Conservation (phyloP, 2,888 invertebrate genomes). For the Lymantria dispar region DNA sequence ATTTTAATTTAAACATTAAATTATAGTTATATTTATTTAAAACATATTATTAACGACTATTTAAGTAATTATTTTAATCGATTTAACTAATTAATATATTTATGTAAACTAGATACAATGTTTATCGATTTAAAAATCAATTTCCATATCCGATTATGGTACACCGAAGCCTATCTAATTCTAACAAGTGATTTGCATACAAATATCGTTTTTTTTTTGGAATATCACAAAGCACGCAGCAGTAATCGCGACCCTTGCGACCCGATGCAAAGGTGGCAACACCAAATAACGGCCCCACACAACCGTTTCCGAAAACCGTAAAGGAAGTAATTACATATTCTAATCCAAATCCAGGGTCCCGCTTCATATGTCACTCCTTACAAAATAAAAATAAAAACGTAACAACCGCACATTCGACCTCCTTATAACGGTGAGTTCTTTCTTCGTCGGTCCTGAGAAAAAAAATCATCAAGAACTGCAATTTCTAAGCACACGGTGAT, state of each 20-base stretch:
- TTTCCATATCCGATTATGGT: conserved; percentile 13
- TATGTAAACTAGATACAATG: not conserved
- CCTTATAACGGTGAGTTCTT: conserved; percentile 70
- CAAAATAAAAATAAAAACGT: conserved; percentile 71
- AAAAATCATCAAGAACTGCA: conserved; percentile 67
- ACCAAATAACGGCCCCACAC: conserved; percentile 56
- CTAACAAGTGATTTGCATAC: conserved; percentile 31
- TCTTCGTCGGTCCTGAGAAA: conserved; percentile 69
- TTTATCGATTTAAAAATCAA: conserved; percentile 6
- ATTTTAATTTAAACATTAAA: not conserved
- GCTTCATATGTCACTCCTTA: conserved; percentile 77
- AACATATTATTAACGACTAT: not conserved
- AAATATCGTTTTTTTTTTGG: conserved; percentile 25
- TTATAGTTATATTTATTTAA: not conserved
- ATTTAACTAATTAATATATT: not conserved
- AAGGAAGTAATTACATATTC: conserved; percentile 83
- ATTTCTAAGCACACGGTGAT: conserved; percentile 55
- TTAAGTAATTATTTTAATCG: not conserved
- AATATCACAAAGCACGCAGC: conserved; percentile 31
- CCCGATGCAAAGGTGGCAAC: conserved; percentile 52
- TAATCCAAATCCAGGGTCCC: conserved; percentile 72
- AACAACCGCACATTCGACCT: conserved; percentile 49
- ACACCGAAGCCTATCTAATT: conserved; percentile 11
- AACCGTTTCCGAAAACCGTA: conserved; percentile 78
- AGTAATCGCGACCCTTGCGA: conserved; percentile 35